phyloP scores from a whole-genome alignment of 2,888 invertebrate species.

The Nemapogon koenigi region DNA sequence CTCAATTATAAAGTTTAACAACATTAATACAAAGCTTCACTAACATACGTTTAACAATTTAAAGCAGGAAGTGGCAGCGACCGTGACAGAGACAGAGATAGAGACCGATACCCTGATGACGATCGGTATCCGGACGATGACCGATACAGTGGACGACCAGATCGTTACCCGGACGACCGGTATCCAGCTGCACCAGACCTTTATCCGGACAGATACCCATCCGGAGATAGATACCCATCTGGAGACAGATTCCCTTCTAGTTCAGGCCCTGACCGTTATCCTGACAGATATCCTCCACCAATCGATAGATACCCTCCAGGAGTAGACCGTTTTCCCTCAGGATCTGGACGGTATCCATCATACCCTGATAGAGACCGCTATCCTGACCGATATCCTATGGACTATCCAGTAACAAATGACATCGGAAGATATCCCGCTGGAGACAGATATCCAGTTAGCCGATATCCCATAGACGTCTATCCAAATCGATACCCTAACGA shows the following conservation, averaged over 20 bases:
- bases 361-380: constrained; percentile 41
- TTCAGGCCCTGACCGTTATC: constrained; percentile 42
- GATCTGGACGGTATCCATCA: constrained; percentile 39
- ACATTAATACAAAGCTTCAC: too few relatives aligned
- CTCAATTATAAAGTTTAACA: too few relatives aligned
- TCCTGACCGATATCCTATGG: constrained; percentile 22
- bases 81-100: constrained; percentile 42
- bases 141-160: constrained; percentile 45
- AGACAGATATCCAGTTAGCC: constrained; percentile 47
- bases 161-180: constrained; percentile 58
- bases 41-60: constrained; percentile 17
- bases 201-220: constrained; percentile 61
- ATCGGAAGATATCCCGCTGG: constrained; percentile 36
- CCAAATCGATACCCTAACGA: constrained; percentile 41
- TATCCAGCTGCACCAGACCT: constrained; percentile 33
- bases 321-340: constrained; percentile 40
- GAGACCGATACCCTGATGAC: constrained; percentile 53
- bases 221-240: constrained; percentile 38
- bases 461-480: constrained; percentile 42
- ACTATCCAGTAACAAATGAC: constrained; percentile 33
- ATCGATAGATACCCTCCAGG: constrained; percentile 59
- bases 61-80: constrained; percentile 49
- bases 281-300: constrained; percentile 53
- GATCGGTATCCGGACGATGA: constrained; percentile 59
- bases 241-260: constrained; percentile 60